Evolutionary conservation across 2,888 invertebrate genomes (phyloP).

Genomic region (Sesia apiformis): DNA sequence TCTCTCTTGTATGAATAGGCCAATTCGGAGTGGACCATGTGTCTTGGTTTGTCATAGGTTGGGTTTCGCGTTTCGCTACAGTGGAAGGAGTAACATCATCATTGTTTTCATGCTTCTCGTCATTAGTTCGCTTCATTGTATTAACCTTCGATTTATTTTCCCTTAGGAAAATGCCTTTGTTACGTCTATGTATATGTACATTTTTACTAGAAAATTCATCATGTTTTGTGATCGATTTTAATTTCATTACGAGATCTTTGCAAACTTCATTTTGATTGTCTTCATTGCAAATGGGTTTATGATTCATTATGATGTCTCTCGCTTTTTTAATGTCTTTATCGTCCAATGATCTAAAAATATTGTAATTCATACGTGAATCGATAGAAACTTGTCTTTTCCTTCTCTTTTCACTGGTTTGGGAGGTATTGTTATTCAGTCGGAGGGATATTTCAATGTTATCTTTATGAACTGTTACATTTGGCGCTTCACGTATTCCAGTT

Average conservation of each 20-base stretch:
- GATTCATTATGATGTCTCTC: slow-evolving; percentile 41
- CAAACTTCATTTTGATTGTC: slow-evolving; percentile 39
- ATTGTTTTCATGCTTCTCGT: slow-evolving; percentile 7
- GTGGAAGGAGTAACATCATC: slow-evolving; percentile 15
- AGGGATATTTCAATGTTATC: slow-evolving; percentile 33
- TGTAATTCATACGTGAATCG: neutral
- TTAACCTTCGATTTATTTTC: too few relatives aligned
- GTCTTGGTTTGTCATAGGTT: slow-evolving; percentile 2
- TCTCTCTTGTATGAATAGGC: too few relatives aligned
- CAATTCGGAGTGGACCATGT: too few relatives aligned
- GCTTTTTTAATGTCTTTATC: slow-evolving; percentile 33
- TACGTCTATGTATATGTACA: too few relatives aligned
- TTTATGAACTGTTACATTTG: slow-evolving; percentile 32
- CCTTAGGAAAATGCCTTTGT: too few relatives aligned
- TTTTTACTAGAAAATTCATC: neutral
- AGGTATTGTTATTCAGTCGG: slow-evolving; percentile 31
- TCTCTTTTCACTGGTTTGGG: slow-evolving; percentile 8
- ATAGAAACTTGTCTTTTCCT: too few relatives aligned
- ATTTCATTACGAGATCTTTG: slow-evolving; percentile 37
- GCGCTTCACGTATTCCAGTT: slow-evolving; percentile 28
- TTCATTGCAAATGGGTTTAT: slow-evolving; percentile 40
- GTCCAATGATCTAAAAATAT: slow-evolving; percentile 17
- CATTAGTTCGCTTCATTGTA: neutral
- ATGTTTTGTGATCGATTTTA: slow-evolving; percentile 27
- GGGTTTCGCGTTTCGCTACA: slow-evolving; percentile 29